phyloP scores from a whole-genome alignment of 2,797 vertebrate species.

The Eidolon dupreanum region DNA sequence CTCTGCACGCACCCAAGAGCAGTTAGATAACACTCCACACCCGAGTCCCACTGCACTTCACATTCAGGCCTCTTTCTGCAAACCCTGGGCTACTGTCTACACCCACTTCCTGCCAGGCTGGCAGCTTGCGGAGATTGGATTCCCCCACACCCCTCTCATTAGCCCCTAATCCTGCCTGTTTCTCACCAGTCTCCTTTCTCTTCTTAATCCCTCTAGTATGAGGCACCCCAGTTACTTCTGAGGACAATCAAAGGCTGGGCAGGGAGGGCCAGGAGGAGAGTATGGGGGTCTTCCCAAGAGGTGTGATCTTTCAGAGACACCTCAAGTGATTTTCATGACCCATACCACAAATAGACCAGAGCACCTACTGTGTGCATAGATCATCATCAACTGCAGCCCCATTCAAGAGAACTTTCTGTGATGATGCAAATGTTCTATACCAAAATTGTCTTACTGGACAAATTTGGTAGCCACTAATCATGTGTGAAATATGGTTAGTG shows the following conservation, averaged over 20 bases:
- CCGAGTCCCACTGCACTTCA: constrained; percentile 8
- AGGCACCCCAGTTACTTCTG: neutral
- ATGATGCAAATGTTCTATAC: neutral
- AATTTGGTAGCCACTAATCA: neutral
- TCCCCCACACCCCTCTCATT: constrained; percentile 1
- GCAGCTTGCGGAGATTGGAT: neutral
- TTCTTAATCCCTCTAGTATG: constrained; percentile 26
- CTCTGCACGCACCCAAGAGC: neutral
- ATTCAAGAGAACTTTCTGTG: neutral
- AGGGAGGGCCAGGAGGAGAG: neutral
- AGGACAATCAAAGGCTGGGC: neutral
- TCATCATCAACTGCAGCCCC: accelerated
- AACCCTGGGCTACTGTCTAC: neutral
- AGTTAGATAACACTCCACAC: constrained; percentile 53
- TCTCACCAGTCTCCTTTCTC: constrained; percentile 72
- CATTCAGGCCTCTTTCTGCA: constrained; percentile 59
- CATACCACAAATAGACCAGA: neutral
- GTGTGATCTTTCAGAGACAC: neutral
- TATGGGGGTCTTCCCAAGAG: neutral
- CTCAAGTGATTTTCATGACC: neutral
- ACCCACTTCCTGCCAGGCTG: neutral
- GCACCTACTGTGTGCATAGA: neutral
- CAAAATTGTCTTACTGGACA: neutral
- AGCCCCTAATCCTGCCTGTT: constrained; percentile 61
- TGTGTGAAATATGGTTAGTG: neutral